Percentiles rank a stretch among this genome's conserved stretches.
These are phyloP conservation scores for Pharmacophagus antenor DNA, from an alignment of 2,888 invertebrate species.

Conservation along the genomic window DNA sequence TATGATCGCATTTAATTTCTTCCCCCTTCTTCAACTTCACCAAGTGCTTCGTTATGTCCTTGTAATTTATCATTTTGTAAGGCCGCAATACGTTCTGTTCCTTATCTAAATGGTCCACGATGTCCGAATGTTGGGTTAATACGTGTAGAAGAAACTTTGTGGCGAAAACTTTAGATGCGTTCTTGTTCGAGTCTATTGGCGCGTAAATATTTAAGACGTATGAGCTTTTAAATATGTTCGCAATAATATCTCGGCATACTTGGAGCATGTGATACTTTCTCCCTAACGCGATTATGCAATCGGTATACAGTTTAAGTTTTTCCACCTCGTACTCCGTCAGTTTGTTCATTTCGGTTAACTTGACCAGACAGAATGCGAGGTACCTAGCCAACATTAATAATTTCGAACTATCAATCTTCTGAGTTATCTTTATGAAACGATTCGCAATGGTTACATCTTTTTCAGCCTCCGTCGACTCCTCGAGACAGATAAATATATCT, in stretches of 20 bases:
- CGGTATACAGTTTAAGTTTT: slow-evolving; percentile 54
- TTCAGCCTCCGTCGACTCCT: slow-evolving; percentile 45
- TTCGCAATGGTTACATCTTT: slow-evolving; percentile 47
- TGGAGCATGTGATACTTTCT: slow-evolving; percentile 56
- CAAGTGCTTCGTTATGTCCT: slow-evolving; percentile 66
- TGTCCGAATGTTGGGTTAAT: slow-evolving; percentile 51
- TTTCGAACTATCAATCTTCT: slow-evolving; percentile 56
- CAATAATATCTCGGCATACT: slow-evolving; percentile 54
- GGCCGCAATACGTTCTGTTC: slow-evolving; percentile 64
- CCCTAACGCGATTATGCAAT: slow-evolving; percentile 54
- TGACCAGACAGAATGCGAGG: slow-evolving; percentile 61
- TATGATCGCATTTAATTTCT: slow-evolving; percentile 55
- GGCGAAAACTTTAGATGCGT: slow-evolving; percentile 47
- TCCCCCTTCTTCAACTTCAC: slow-evolving; percentile 69
- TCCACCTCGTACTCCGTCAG: slow-evolving; percentile 48
- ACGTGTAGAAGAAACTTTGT: slow-evolving; percentile 62
- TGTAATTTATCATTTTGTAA: slow-evolving; percentile 79
- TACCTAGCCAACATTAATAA: slow-evolving; percentile 69
- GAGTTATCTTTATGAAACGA: slow-evolving; percentile 47
- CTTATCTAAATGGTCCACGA: slow-evolving; percentile 54
- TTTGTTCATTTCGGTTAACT: slow-evolving; percentile 55
- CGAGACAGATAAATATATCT: slow-evolving; percentile 56
- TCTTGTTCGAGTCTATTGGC: slow-evolving; percentile 57
- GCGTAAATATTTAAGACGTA: slow-evolving; percentile 64
- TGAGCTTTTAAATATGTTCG: slow-evolving; percentile 62